phyloP scores from a whole-genome alignment of 2,113 vertebrate species.

The Formicarius rufipectus region DNA sequence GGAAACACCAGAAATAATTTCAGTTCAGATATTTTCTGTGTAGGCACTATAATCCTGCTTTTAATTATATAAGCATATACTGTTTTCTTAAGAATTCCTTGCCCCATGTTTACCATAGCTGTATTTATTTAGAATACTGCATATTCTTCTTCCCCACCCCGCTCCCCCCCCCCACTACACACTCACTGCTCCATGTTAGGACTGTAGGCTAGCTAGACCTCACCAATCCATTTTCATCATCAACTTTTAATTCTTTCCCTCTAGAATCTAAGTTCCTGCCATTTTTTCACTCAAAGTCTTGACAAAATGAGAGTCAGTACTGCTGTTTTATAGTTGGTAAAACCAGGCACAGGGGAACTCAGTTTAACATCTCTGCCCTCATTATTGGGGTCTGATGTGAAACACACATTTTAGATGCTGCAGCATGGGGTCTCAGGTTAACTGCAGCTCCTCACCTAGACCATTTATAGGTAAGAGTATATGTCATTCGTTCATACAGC shows the following conservation, averaged over 20 bases:
- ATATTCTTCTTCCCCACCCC: background rate
- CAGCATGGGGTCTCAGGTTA: background rate
- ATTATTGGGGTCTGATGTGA: background rate
- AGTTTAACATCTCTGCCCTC: background rate
- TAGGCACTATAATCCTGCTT: background rate
- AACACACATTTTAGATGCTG: background rate
- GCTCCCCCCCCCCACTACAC: no score
- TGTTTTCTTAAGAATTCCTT: background rate
- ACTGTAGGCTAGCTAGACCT: background rate
- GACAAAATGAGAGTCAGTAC: background rate
- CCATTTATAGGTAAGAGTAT: background rate
- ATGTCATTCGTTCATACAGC: background rate
- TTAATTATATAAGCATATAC: background rate
- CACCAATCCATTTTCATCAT: background rate
- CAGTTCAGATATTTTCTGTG: background rate
- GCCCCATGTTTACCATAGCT: background rate
- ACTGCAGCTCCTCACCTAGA: background rate
- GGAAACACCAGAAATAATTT: background rate
- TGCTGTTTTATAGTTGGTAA: background rate
- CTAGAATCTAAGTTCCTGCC: background rate
- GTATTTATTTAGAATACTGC: background rate
- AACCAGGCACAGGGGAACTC: background rate
- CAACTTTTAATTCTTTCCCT: background rate
- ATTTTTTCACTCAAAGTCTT: background rate
- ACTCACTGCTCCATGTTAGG: background rate